Base-by-base conservation (phyloP, 2,888 invertebrate species). In the Blomia tropicalis region DNA sequence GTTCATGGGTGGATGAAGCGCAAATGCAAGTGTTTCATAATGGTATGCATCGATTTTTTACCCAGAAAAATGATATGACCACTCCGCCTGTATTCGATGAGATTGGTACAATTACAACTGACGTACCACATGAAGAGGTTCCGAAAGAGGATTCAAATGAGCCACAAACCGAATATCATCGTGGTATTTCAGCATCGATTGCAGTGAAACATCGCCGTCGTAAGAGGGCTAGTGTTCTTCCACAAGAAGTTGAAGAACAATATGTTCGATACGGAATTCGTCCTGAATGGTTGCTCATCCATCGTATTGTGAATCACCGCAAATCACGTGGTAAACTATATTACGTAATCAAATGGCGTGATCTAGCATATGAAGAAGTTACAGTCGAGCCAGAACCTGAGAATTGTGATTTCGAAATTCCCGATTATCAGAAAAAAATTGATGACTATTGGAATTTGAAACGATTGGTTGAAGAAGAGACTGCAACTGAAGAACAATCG, bases 311-410 rank as follows among this genome's bases (percentile, higher is more conserved):
- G 68, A 96, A 96, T 66, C 68, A 69, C 53, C 43, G 19, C 22
- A 36, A 87, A 60, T 88, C 90, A 73, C 89, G 88, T 17, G 81
- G 84, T 63, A 84, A 82, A 0, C 81, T 84, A 71, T 99, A 85
- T 76, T 99, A 85, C 76, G 78, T 98, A 68, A 89, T 96, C 0
- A 99, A 99, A 75, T 99, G 98, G 98, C 80, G 92, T 56, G 96
- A 98, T 72, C 77, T 99, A 60, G 83, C 88, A 0, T 99, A 99
- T 71, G 96, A 96, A 74, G 87, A 89, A 73, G 87, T 90, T 22
- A 96, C 96, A 0, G 99, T 96, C 96, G 98, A 99, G 74, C 84
- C 88, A 58, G 96, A 96, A 71, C 81, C 83, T 66, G 70, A 73
- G 47, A 70, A 72, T 23, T 77, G 77, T 51, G 77, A 78, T 63